These are phyloP conservation scores for Chionis minor DNA, from an alignment of 2,113 vertebrate genomes.

Conservation along the genomic window DNA sequence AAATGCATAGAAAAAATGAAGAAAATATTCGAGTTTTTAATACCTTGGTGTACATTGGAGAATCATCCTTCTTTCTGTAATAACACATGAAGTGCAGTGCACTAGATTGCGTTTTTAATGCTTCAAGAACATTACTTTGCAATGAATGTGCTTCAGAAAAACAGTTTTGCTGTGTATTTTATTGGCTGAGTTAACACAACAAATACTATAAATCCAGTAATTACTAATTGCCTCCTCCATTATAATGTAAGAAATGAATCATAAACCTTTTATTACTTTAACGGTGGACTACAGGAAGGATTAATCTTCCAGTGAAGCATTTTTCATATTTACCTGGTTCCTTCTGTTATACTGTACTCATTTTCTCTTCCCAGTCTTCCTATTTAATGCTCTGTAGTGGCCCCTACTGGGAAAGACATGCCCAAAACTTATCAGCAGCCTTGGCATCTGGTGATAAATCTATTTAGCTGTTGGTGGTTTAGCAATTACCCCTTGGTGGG, in stretches of 20 bases:
- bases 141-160: slow-evolving; percentile 35
- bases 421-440: slow-evolving; percentile 46
- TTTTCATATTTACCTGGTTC: slow-evolving; percentile 71
- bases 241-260: slow-evolving; percentile 79
- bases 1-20: background rate
- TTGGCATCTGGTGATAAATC: slow-evolving; percentile 67
- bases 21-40: slow-evolving; percentile 46
- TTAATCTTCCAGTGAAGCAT: slow-evolving; percentile 69
- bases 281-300: slow-evolving; percentile 71
- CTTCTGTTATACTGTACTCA: slow-evolving; percentile 6
- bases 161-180: slow-evolving; percentile 59
- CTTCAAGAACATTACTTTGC: slow-evolving; percentile 15
- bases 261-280: slow-evolving; percentile 75
- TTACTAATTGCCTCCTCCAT: slow-evolving; percentile 79
- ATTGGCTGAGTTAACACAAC: slow-evolving; percentile 78
- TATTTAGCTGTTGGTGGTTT: slow-evolving; percentile 63
- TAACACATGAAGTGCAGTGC: background rate
- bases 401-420: slow-evolving; percentile 61
- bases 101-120: slow-evolving; percentile 45
- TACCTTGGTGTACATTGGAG: slow-evolving; percentile 9
- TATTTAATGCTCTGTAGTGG: slow-evolving; percentile 59
- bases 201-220: slow-evolving; percentile 79
- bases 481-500: slow-evolving; percentile 41
- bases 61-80: background rate
- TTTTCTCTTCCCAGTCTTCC: slow-evolving; percentile 49